Base-by-base conservation (phyloP, 2,888 invertebrate species). In the Opisthograptis luteolata region DNA sequence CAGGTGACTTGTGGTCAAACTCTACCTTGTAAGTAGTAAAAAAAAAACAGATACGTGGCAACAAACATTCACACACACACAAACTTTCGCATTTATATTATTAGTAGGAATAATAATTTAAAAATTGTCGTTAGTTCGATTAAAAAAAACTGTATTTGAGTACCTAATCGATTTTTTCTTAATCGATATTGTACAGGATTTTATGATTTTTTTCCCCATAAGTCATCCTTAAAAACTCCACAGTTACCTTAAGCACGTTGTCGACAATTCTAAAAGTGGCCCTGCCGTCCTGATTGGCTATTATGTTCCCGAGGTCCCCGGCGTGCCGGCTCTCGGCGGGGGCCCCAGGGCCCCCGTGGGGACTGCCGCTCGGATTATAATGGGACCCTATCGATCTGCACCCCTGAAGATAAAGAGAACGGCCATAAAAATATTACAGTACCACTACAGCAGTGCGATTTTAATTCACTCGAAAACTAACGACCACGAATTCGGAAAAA, bases 351-450 rank as follows among this genome's bases (percentile, higher is more conserved):
- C 92, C 95, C 14, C 97, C 98, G 78, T 99, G 98, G 0, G 94
- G 93, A 34, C 92, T 91, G 9, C 88, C 72, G 0, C 19, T 13
- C 0, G 98, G 98, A 87, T 99, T 98, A 81, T 95, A 99, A 81
- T 98, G 98, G 0, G 94, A 92, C 0, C 98, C 98, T 46, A 98
- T 96, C 22, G 97, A 96, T 9, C 93, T 94, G 78, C 99, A 99
- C 0, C 97, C 97, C 89, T 98, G 95, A n/a, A n/a, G n/a, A n/a
- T n/a, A n/a, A n/a, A n/a, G 12, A 28, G 10, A 15, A n/a, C 4
- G 17, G 3, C 1, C 24, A 8, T 24, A 24, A 0, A 24, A 3
- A 24, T 24, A 24, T 6, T 5, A 30, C 13, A 20, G 4, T 12
- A 25, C 20, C 12, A 40, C 25, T 31, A 17, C 6, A 31, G 5